Percentiles rank a stretch among this genome's conserved stretches.
These are phyloP conservation scores for Bombyx huttoni DNA, from an alignment of 2,888 invertebrate genomes.

Conservation along the genomic window DNA sequence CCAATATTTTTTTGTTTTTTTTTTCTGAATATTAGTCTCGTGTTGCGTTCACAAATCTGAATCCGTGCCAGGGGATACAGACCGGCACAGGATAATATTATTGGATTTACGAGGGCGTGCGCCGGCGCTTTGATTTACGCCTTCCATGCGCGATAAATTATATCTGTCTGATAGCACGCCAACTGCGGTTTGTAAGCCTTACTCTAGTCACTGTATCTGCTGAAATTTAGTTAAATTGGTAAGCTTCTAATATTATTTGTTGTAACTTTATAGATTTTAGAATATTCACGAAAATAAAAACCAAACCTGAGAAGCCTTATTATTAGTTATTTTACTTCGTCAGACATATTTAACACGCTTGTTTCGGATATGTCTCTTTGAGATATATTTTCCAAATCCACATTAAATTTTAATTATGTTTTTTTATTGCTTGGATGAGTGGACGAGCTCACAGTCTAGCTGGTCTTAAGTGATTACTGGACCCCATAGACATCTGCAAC, in stretches of 20 bases:
- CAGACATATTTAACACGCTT: too few relatives aligned
- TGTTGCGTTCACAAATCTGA: not conserved
- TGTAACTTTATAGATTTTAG: not conserved
- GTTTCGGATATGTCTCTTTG: too few relatives aligned
- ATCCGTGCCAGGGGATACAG: slow-evolving; percentile 4
- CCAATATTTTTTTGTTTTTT: too few relatives aligned
- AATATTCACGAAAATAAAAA: not conserved
- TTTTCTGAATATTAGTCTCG: too few relatives aligned
- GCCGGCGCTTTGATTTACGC: slow-evolving; percentile 61
- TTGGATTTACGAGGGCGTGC: slow-evolving; percentile 62
- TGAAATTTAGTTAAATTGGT: not conserved
- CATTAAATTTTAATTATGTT: too few relatives aligned
- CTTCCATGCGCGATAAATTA: slow-evolving; percentile 60
- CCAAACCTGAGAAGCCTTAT: not conserved
- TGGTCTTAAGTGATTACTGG: too few relatives aligned
- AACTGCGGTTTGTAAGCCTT: slow-evolving; percentile 1
- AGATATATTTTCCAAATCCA: too few relatives aligned
- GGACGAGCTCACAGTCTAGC: too few relatives aligned
- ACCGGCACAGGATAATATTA: slow-evolving; percentile 37
- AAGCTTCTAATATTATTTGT: not conserved
- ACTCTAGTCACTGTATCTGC: not conserved
- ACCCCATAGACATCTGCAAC: too few relatives aligned
- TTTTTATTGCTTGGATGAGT: too few relatives aligned
- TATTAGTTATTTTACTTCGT: too few relatives aligned
- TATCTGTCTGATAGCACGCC: slow-evolving; percentile 17